phyloP scores from a whole-genome alignment of 1,140 invertebrate species.

The Penaeus vannamei region DNA sequence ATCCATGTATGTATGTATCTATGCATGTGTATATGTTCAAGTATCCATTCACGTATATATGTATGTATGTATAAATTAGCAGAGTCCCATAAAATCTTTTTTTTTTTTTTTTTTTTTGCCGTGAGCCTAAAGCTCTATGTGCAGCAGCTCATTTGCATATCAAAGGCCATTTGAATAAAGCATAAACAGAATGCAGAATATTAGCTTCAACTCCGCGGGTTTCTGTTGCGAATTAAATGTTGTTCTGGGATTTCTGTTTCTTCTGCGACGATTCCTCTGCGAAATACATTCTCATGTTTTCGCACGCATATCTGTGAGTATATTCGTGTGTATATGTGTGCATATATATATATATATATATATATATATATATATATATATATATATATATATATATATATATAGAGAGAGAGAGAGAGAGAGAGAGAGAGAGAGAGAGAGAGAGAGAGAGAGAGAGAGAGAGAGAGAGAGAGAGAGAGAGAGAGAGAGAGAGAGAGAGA shows the following conservation, averaged over 20 bases:
- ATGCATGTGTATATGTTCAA: neutral
- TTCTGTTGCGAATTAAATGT: too few relatives aligned
- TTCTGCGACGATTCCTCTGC: too few relatives aligned
- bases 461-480: too few relatives aligned
- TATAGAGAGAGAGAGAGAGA: neutral
- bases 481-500: too few relatives aligned
- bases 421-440: too few relatives aligned
- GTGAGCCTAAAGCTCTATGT: too few relatives aligned
- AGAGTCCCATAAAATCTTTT: neutral
- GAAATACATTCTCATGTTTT: neutral
- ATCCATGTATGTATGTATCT: neutral
- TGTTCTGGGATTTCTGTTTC: too few relatives aligned
- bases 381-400: slow-evolving; percentile 28
- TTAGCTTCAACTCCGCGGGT: too few relatives aligned
- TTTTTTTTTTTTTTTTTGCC: neutral
- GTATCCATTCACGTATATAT: neutral
- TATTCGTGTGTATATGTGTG: neutral
- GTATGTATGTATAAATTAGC: neutral
- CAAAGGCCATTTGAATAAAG: too few relatives aligned
- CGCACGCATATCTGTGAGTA: neutral
- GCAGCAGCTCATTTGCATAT: too few relatives aligned
- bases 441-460: too few relatives aligned
- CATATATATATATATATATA: neutral
- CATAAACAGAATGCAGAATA: too few relatives aligned
- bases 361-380: slow-evolving; percentile 17